Conservation (phyloP, 2,113 vertebrate species). For the Scortum barcoo region DNA sequence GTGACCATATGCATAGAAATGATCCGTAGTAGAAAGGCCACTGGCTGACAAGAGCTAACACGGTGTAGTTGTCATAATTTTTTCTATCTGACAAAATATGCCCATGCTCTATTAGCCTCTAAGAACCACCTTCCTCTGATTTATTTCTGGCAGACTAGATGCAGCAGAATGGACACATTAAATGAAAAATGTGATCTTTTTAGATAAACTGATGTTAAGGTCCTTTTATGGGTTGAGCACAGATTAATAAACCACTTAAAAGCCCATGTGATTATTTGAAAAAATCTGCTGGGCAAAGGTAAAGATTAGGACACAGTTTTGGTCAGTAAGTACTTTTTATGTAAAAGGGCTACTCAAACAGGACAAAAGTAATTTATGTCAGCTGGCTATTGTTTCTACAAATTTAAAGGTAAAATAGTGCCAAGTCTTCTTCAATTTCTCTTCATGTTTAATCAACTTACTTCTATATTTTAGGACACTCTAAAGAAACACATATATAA, state of each 20-base stretch:
- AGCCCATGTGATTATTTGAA: not conserved
- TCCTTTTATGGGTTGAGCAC: not conserved
- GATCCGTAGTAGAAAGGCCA: not conserved
- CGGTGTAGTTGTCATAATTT: no score
- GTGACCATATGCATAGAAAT: not conserved
- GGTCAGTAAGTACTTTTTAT: not conserved
- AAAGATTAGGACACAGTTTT: no score
- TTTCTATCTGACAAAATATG: not conserved
- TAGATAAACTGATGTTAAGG: not conserved
- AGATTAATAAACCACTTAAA: not conserved
- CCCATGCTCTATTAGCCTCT: not conserved
- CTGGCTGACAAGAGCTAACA: not conserved
- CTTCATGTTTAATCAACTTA: not conserved
- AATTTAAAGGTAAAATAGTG: no score
- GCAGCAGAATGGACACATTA: not conserved
- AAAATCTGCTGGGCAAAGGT: no score
- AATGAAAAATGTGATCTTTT: not conserved
- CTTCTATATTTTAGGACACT: not conserved
- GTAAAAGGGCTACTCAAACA: not conserved
- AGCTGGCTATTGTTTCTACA: not conserved
- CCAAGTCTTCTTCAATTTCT: not conserved
- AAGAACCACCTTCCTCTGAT: not conserved
- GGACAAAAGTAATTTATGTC: not conserved
- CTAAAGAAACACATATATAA: not conserved
- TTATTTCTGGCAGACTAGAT: not conserved